Evolutionary conservation across 1,140 invertebrate species (phyloP).

Genomic region (Trichonephila inaurata): DNA sequence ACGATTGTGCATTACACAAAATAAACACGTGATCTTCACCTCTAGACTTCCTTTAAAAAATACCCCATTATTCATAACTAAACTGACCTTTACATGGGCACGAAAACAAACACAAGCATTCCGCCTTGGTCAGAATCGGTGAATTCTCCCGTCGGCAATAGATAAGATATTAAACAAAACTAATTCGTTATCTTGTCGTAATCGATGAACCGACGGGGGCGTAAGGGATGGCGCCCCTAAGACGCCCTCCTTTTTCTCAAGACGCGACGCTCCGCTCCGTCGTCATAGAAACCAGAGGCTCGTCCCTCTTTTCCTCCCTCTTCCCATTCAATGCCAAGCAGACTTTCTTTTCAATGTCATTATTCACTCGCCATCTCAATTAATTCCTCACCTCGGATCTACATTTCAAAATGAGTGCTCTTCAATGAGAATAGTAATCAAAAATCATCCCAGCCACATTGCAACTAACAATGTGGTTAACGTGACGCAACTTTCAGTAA

Average conservation of each 20-base stretch:
- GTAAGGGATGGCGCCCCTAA: conserved; percentile 55
- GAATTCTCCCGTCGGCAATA: background rate
- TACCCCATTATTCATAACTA: too few relatives aligned
- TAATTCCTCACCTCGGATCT: conserved; percentile 1
- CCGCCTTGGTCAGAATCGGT: background rate
- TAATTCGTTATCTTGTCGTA: conserved; percentile 42
- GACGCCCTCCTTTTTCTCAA: conserved; percentile 69
- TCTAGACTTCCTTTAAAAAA: too few relatives aligned
- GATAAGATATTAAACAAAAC: conserved; percentile 39
- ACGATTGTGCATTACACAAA: too few relatives aligned
- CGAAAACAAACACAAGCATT: too few relatives aligned
- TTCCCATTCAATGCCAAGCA: conserved; percentile 25
- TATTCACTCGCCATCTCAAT: conserved; percentile 26
- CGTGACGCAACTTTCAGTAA: too few relatives aligned
- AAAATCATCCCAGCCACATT: background rate
- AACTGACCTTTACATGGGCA: too few relatives aligned
- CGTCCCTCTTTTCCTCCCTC: background rate
- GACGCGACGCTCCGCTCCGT: conserved; percentile 53
- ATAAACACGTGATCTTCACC: too few relatives aligned
- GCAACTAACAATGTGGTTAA: too few relatives aligned
- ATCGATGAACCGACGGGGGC: conserved; percentile 64
- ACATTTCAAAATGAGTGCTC: background rate
- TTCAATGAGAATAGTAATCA: background rate
- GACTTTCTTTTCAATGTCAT: conserved; percentile 49
- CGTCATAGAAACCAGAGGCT: conserved; percentile 17